These are phyloP conservation scores for Lucifuga dentata DNA, from an alignment of 2,113 vertebrate genomes.

Conservation along the genomic window DNA sequence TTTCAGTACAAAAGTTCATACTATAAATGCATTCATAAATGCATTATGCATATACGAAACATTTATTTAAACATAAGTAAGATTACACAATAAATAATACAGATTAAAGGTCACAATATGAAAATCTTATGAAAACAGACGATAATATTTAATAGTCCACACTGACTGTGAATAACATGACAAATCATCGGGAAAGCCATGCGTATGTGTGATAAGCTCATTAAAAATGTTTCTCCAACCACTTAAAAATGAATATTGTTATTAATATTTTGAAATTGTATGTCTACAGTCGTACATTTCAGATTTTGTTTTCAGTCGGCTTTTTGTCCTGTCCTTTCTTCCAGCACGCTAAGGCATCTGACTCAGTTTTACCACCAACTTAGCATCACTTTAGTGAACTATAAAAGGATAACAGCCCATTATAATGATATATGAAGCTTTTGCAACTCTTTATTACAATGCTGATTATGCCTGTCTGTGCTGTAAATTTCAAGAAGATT, in stretches of 20 bases:
- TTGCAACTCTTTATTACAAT: constrained; percentile 54
- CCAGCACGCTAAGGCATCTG: constrained; percentile 34
- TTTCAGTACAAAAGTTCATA: too few relatives aligned
- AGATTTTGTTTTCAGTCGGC: constrained; percentile 8
- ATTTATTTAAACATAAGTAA: too few relatives aligned
- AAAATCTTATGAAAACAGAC: too few relatives aligned
- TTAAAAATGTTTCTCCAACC: constrained; percentile 19
- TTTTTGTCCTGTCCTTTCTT: constrained; percentile 28
- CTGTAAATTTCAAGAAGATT: constrained; percentile 56
- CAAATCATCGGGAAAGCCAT: constrained; percentile 15
- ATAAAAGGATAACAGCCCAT: constrained; percentile 48
- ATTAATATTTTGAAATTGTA: too few relatives aligned
- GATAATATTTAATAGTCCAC: too few relatives aligned
- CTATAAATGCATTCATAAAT: too few relatives aligned
- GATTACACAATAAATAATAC: too few relatives aligned
- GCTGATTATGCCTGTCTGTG: constrained; percentile 36
- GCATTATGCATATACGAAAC: too few relatives aligned
- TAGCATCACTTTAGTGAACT: constrained; percentile 38
- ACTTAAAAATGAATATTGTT: too few relatives aligned
- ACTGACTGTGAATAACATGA: too few relatives aligned
- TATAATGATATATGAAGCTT: constrained; percentile 59
- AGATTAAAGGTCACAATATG: too few relatives aligned
- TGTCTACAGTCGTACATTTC: too few relatives aligned
- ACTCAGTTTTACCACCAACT: constrained; percentile 40
- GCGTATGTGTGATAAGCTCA: background rate